A percentile compares a stretch with the other conserved stretches of the same genome.
phyloP scores from a whole-genome alignment of 2,113 vertebrate genomes.

The Laticauda laticaudata region DNA sequence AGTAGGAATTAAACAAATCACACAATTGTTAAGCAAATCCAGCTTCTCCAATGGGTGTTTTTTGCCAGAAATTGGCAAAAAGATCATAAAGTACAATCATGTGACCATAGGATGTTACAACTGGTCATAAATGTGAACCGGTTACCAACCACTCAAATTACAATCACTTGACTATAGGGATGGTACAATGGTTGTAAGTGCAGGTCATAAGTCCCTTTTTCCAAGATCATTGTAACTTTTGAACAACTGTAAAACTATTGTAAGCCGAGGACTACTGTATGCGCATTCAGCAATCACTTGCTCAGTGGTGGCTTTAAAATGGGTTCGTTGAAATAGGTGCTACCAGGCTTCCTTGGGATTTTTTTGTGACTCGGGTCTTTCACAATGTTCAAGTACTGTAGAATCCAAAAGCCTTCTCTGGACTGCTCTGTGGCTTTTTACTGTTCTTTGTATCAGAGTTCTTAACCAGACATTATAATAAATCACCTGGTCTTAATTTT shows the following conservation, averaged over 20 bases:
- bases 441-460: constrained; percentile 98
- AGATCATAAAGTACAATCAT: background rate
- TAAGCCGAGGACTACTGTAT: background rate
- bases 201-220: background rate
- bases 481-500: constrained; percentile 97
- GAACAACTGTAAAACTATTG: background rate
- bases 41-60: background rate
- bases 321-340: background rate
- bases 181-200: background rate
- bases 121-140: background rate
- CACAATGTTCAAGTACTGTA: constrained; percentile 60
- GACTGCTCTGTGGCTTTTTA: constrained; percentile 92
- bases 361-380: background rate
- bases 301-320: background rate
- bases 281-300: background rate
- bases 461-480: constrained; percentile 99
- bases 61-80: background rate
- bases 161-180: background rate
- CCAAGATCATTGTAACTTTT: background rate
- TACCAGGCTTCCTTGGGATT: background rate
- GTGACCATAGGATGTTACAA: background rate
- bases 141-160: background rate
- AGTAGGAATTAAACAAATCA: background rate
- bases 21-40: background rate
- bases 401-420: constrained; percentile 80